Conservation (phyloP, 2,888 invertebrate genomes). For the Tetrapedia diversipes region DNA sequence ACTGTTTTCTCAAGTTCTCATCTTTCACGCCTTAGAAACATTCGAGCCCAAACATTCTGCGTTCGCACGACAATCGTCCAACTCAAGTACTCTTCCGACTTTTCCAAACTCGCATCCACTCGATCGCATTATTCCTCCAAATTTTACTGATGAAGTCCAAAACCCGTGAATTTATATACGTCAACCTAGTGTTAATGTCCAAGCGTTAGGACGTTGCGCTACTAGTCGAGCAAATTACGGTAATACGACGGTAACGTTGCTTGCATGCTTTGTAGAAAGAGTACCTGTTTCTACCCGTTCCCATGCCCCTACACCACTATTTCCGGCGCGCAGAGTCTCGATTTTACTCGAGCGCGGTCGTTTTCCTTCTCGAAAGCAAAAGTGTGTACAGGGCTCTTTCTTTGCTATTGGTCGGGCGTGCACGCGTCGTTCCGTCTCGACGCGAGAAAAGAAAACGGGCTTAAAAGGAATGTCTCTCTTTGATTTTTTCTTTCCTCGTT, state of each 20-base stretch:
- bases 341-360: constrained; percentile 32
- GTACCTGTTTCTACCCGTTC: neutral
- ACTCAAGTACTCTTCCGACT: too few relatives aligned
- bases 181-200: constrained; percentile 55
- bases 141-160: constrained; percentile 9
- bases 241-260: constrained; percentile 55
- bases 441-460: neutral
- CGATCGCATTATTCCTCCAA: too few relatives aligned
- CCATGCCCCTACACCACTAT: too few relatives aligned
- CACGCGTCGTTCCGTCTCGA: constrained; percentile 13
- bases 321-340: neutral
- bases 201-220: constrained; percentile 50
- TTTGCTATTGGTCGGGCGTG: constrained; percentile 10
- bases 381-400: constrained; percentile 28
- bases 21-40: too few relatives aligned
- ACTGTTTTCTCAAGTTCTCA: too few relatives aligned
- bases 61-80: too few relatives aligned
- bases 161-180: constrained; percentile 23
- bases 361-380: constrained; percentile 47
- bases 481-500: neutral
- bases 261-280: constrained; percentile 9
- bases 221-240: constrained; percentile 60
- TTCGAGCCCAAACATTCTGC: too few relatives aligned
- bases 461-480: neutral
- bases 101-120: too few relatives aligned